Percentiles rank a stretch among this genome's conserved stretches.
Conservation (phyloP, 2,888 invertebrate species). For the Chrysodeixis includens region DNA sequence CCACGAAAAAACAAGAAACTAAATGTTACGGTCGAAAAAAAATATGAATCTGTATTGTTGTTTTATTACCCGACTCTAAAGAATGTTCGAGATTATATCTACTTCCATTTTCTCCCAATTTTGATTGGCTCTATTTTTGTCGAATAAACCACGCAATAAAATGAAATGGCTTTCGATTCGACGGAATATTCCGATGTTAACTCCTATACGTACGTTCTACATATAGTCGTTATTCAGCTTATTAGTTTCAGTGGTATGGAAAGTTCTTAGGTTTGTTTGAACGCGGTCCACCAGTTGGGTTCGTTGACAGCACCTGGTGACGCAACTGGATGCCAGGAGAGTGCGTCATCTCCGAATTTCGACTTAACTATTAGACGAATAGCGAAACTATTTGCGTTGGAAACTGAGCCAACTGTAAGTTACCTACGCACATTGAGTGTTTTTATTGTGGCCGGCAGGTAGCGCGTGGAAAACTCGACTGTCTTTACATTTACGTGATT, state of each 20-base stretch:
- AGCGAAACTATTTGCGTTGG: slow-evolving; percentile 62
- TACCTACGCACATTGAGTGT: slow-evolving; percentile 39
- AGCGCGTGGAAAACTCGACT: slow-evolving; percentile 13
- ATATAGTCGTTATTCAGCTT: slow-evolving; percentile 12
- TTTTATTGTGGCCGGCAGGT: slow-evolving; percentile 39
- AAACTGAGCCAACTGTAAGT: slow-evolving; percentile 69
- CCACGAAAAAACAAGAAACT: background rate
- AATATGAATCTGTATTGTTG: background rate
- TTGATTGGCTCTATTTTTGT: slow-evolving; percentile 47
- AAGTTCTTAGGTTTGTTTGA: slow-evolving; percentile 43
- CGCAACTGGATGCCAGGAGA: slow-evolving; percentile 64
- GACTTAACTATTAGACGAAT: slow-evolving; percentile 67
- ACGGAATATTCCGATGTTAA: slow-evolving; percentile 50
- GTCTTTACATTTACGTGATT: background rate
- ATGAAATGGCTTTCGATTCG: slow-evolving; percentile 39
- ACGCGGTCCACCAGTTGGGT: slow-evolving; percentile 50
- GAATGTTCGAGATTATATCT: background rate
- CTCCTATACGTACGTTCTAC: slow-evolving; percentile 41
- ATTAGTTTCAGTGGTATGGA: slow-evolving; percentile 48
- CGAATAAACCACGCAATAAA: slow-evolving; percentile 51
- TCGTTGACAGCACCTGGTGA: slow-evolving; percentile 76
- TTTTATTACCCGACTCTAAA: background rate
- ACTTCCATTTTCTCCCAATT: slow-evolving; percentile 14
- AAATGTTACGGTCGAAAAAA: background rate
- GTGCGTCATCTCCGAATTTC: slow-evolving; percentile 75